A percentile compares a stretch with the other conserved stretches of the same genome.
These are phyloP conservation scores for Coregonus clupeaformis DNA, from an alignment of 2,113 vertebrate species.

Conservation along the genomic window DNA sequence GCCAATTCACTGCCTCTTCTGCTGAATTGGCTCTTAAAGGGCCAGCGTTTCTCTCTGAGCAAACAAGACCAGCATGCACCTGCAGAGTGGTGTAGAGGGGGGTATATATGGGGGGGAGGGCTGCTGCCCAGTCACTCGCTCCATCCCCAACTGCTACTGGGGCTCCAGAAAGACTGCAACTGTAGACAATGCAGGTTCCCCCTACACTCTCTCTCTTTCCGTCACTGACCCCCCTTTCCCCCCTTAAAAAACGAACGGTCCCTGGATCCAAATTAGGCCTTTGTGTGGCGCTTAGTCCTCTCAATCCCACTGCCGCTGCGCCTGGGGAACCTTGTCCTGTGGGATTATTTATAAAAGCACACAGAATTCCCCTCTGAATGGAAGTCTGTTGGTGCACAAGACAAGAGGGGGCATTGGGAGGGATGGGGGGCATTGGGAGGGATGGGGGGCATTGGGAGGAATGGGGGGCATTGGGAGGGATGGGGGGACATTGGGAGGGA, in stretches of 20 bases:
- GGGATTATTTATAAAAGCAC: constrained; percentile 60
- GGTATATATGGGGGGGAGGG: neutral
- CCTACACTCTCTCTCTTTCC: neutral
- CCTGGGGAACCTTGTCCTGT: constrained; percentile 53
- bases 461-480: no score
- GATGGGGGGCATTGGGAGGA: neutral
- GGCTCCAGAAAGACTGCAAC: constrained; percentile 7
- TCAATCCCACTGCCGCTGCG: constrained; percentile 52
- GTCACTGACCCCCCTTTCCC: neutral
- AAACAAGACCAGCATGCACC: constrained; percentile 55
- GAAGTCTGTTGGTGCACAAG: constrained; percentile 54
- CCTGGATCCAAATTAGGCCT: constrained; percentile 57
- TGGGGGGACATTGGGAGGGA: neutral
- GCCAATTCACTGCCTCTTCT: constrained; percentile 35
- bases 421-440: neutral
- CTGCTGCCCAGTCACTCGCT: neutral
- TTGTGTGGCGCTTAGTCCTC: constrained; percentile 63
- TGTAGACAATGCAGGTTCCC: constrained; percentile 8
- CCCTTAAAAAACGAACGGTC: constrained; percentile 15
- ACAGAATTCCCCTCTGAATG: constrained; percentile 63
- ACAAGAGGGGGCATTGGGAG: constrained; percentile 17
- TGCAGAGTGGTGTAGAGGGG: neutral
- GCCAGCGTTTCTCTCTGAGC: constrained; percentile 38
- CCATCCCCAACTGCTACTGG: neutral
- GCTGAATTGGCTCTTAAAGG: constrained; percentile 41